Evolutionary conservation across 2,888 invertebrate species (phyloP), one percentile per base, ranked within the genome.

Genomic region (Agrotis exclamationis): DNA sequence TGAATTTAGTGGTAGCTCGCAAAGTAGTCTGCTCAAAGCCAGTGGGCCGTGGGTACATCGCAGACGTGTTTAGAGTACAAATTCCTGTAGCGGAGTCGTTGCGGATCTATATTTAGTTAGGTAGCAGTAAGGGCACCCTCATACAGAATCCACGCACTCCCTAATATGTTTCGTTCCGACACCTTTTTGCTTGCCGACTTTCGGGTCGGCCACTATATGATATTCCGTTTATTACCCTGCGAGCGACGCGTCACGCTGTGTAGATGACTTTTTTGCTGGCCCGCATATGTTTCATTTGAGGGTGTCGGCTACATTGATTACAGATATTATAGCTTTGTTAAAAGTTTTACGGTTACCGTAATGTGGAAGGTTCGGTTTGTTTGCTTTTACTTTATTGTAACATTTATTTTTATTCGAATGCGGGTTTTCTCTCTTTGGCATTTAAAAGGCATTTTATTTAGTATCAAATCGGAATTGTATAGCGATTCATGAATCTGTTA

Each of bases 81-180:
- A 93, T 91, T 93, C 91, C 90, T 85, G 85, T 89, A 87, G 79
- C 84, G 79, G 59, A 82, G 78, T 80, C 74, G 70, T 85, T 90
- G 91, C 89, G 86, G 90, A 90, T 93, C 94, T 94, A 94, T 94
- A 92, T 94, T 93, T 94, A 94, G 93, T 89, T 85, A 87, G 85
- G 85, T 85, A 83, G 82, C 84, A 85, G 87, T 83, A 84, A 89
- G 86, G 88, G 89, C 89, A 87, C 92, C 91, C 92, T 82, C 85
- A 76, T 70, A 78, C 80, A 83, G 84, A 84, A 80, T 79, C 83
- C 78, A 83, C 83, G 76, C 84, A 81, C 87, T 86, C 89, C 89
- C 86, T 89, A 86, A 87, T 85, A 82, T 84, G 63, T 74, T 77
- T 74, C 81, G 76, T 83, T 84, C 88, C 85, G 79, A 88, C 90